Evolutionary conservation across 2,888 invertebrate genomes (phyloP).

Genomic region (Lottia scabra): DNA sequence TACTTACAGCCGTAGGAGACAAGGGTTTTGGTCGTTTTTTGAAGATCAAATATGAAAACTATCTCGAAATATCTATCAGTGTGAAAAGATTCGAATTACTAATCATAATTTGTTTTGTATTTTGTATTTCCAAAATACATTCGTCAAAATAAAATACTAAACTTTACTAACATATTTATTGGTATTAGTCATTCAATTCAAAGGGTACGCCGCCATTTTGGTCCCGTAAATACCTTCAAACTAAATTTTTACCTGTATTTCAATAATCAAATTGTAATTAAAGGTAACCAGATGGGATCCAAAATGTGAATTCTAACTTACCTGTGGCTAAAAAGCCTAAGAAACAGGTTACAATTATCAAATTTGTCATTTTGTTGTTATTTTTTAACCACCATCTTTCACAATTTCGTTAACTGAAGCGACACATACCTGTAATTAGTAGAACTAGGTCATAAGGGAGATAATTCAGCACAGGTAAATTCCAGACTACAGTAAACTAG

Average conservation of each 20-base stretch:
- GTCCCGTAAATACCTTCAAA: neutral
- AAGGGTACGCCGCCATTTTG: conserved; percentile 2
- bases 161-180: neutral
- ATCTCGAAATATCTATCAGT: no score
- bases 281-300: no score
- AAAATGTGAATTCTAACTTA: neutral
- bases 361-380: conserved; percentile 2
- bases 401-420: no score
- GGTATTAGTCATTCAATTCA: neutral
- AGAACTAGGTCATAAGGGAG: no score
- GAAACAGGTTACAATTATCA: neutral
- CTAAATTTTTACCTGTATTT: neutral
- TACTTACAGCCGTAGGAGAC: no score
- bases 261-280: neutral
- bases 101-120: no score
- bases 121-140: neutral
- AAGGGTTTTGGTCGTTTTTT: no score
- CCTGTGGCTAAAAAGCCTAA: conserved; percentile 2
- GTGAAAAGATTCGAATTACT: no score
- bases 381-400: neutral
- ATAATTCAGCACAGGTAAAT: no score
- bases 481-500: no score
- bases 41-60: no score
- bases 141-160: neutral
- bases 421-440: no score